Conservation (phyloP, 2,113 vertebrate species). For the Columba janthina region DNA sequence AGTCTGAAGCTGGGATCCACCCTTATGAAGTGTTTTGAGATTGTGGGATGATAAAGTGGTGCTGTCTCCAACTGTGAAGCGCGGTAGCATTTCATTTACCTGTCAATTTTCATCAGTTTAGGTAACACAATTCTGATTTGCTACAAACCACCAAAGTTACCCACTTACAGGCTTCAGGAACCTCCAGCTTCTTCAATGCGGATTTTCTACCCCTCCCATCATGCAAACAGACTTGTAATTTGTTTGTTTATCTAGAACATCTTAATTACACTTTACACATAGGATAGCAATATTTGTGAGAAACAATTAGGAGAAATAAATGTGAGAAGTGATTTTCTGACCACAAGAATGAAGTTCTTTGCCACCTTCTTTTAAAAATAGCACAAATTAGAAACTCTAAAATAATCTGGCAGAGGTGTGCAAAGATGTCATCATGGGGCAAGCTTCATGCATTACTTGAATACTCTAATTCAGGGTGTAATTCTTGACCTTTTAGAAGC, state of each 20-base stretch:
- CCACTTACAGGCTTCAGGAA: not conserved
- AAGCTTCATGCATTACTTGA: not conserved
- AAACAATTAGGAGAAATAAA: not conserved
- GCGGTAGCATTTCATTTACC: not conserved
- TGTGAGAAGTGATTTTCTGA: not conserved
- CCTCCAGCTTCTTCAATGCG: not conserved
- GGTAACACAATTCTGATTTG: not conserved
- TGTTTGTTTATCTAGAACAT: not conserved
- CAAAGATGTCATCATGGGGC: not conserved
- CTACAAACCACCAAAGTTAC: not conserved
- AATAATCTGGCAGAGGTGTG: not conserved
- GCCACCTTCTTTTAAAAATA: not conserved
- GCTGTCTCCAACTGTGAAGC: not conserved
- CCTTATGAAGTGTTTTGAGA: not conserved
- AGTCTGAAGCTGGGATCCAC: not conserved
- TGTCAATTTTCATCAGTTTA: not conserved
- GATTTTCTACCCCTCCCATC: not conserved
- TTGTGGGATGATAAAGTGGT: not conserved
- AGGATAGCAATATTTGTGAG: not conserved
- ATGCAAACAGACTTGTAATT: not conserved
- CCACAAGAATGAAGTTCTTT: not conserved
- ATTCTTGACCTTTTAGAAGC: not conserved
- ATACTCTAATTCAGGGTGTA: not conserved
- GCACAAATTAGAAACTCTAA: not conserved
- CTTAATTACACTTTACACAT: not conserved